A percentile compares a stretch with the other conserved stretches of the same genome.
Conservation (phyloP, 1,140 invertebrate species). For the Adoxophyes honmai region DNA sequence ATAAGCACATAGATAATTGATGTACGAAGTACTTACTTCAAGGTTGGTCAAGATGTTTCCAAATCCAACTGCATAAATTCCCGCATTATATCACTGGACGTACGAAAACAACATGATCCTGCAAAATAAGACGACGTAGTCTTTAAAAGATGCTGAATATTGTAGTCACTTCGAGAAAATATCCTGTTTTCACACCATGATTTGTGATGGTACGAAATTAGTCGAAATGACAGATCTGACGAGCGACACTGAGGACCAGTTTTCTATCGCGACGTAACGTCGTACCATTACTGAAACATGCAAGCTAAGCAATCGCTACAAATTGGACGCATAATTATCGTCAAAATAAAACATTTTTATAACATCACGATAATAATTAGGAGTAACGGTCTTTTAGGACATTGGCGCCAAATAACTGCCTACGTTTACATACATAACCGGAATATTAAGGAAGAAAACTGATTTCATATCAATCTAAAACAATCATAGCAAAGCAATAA, state of each 20-base stretch:
- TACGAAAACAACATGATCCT: conserved; percentile 34
- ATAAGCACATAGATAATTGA: conserved; percentile 8
- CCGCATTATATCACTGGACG: conserved; percentile 56
- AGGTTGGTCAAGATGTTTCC: conserved; percentile 73
- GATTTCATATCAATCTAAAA: neutral
- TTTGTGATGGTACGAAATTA: conserved; percentile 28
- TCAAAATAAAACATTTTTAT: conserved; percentile 20
- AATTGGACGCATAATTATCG: neutral
- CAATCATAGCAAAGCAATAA: neutral
- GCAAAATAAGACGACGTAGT: conserved; percentile 42
- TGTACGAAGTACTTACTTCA: conserved; percentile 60
- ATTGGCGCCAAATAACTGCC: conserved; percentile 74
- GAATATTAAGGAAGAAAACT: conserved; percentile 6
- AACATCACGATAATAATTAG: conserved; percentile 29
- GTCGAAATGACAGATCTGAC: conserved; percentile 70
- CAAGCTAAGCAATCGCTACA: neutral
- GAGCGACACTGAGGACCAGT: conserved; percentile 65
- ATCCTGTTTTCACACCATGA: conserved; percentile 42
- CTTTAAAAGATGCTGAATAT: conserved; percentile 1
- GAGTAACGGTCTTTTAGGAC: conserved; percentile 67
- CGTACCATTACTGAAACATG: neutral
- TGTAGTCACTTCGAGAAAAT: conserved; percentile 20
- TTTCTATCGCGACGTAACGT: conserved; percentile 55
- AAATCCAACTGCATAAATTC: conserved; percentile 48
- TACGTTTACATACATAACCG: conserved; percentile 58